Percentiles rank a stretch among this genome's conserved stretches.
Conservation (phyloP, 2,888 invertebrate species). For the Epinotia demarniana region DNA sequence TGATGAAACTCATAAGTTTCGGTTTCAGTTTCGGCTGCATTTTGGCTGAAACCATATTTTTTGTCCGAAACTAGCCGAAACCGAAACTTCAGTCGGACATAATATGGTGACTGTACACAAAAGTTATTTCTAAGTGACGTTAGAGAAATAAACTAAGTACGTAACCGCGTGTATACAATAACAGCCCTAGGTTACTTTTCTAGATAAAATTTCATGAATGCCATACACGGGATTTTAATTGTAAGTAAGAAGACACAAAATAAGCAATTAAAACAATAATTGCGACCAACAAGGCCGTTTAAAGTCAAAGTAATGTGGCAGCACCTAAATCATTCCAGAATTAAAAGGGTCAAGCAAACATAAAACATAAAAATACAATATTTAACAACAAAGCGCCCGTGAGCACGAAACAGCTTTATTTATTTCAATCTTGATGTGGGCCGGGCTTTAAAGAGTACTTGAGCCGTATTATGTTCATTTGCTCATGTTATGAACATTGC, state of each 20-base stretch:
- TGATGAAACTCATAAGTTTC: too few species aligned
- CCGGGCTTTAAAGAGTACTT: slow-evolving; percentile 17
- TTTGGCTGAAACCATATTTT: too few species aligned
- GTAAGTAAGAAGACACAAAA: background rate
- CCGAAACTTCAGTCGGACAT: too few species aligned
- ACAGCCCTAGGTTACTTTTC: too few species aligned
- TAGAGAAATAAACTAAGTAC: too few species aligned
- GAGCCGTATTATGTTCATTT: slow-evolving; percentile 7
- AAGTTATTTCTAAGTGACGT: too few species aligned
- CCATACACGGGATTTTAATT: background rate
- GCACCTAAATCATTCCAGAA: slow-evolving; percentile 23
- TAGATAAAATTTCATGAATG: background rate
- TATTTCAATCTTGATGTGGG: slow-evolving; percentile 37
- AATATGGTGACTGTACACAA: too few species aligned
- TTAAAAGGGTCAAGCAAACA: slow-evolving; percentile 34
- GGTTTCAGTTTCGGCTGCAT: too few species aligned
- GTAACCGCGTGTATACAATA: too few species aligned
- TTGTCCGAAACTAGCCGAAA: too few species aligned
- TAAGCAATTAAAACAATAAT: background rate
- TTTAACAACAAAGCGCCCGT: slow-evolving; percentile 15
- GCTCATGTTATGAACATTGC: slow-evolving; percentile 30
- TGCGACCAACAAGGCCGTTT: background rate
- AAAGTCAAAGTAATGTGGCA: slow-evolving; percentile 1
- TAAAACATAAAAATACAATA: slow-evolving; percentile 31
- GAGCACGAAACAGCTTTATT: slow-evolving; percentile 34